Percentiles rank a stretch among this genome's conserved stretches.
Evolutionary conservation across 2,797 vertebrate genomes (phyloP).

Genomic region (Oryzias sinensis): DNA sequence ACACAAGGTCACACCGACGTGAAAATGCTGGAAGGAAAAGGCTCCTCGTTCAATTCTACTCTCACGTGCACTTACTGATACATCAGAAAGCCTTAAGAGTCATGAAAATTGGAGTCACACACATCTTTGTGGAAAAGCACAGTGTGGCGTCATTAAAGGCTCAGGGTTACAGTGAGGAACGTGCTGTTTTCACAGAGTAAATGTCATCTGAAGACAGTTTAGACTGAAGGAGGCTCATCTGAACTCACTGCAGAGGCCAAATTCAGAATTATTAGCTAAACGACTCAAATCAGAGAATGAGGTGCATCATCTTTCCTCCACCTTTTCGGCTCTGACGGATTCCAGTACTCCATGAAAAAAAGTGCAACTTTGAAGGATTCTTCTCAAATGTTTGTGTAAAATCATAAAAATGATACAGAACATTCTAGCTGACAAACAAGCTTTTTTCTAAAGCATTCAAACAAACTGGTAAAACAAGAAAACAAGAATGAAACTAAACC

Average conservation of each 20-base stretch:
- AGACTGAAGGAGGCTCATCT: slow-evolving; percentile 25
- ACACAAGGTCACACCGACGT: slow-evolving; percentile 72
- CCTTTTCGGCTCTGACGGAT: background rate
- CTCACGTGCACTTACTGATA: slow-evolving; percentile 1
- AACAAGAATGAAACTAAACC: too few species aligned
- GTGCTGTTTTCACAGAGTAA: slow-evolving; percentile 35
- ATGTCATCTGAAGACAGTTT: slow-evolving; percentile 30
- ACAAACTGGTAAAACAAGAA: too few species aligned
- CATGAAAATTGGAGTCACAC: slow-evolving; percentile 44
- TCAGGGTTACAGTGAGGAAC: slow-evolving; percentile 38
- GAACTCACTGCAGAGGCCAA: slow-evolving; percentile 20
- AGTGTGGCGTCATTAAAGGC: slow-evolving; percentile 34
- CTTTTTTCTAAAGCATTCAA: too few species aligned
- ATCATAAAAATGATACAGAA: too few species aligned
- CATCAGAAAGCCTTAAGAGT: slow-evolving; percentile 31
- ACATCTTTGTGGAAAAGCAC: slow-evolving; percentile 53
- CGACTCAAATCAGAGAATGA: slow-evolving; percentile 40
- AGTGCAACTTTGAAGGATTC: too few species aligned
- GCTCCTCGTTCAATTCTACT: slow-evolving; percentile 14
- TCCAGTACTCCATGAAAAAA: too few species aligned
- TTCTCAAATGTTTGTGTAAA: too few species aligned
- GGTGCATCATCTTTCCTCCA: slow-evolving; percentile 25
- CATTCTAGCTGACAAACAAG: too few species aligned
- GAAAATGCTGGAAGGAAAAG: slow-evolving; percentile 28
- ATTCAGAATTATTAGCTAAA: slow-evolving; percentile 52